phyloP scores from a whole-genome alignment of 2,113 vertebrate species.

The Eurypyga helias region DNA sequence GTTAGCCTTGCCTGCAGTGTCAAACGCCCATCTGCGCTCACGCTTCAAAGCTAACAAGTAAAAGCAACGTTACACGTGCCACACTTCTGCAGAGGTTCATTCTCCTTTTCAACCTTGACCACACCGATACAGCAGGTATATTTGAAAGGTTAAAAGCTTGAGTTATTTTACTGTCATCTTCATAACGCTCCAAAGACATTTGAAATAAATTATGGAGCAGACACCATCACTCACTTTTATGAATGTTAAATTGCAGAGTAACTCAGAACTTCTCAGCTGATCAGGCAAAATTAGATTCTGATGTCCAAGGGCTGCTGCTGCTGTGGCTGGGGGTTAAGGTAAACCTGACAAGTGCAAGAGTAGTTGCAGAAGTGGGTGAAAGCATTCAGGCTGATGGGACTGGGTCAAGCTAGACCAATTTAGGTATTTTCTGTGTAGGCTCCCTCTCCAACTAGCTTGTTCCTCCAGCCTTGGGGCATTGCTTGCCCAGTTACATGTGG shows the following conservation, averaged over 20 bases:
- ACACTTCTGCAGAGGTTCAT: neutral
- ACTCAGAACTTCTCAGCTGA: neutral
- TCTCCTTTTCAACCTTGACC: neutral
- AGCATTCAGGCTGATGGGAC: neutral
- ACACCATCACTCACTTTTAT: neutral
- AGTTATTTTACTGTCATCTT: neutral
- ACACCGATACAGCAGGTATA: neutral
- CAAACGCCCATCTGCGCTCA: neutral
- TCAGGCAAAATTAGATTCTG: neutral
- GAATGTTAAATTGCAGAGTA: neutral
- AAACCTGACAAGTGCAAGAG: neutral
- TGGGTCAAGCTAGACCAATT: neutral
- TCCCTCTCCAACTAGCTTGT: neutral
- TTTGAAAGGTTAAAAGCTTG: neutral
- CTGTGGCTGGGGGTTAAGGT: too few relatives aligned
- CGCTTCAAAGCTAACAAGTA: neutral
- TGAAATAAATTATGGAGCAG: neutral
- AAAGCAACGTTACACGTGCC: fast-evolving
- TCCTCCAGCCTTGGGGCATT: neutral
- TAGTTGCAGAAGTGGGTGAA: neutral
- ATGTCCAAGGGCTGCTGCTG: neutral
- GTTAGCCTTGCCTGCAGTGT: neutral
- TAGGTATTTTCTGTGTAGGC: neutral
- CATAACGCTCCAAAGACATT: neutral
- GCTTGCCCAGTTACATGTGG: fast-evolving